Percentiles rank a stretch among this genome's conserved stretches.
phyloP scores from a whole-genome alignment of 2,888 invertebrate species.

The Aspidapion aeneum region DNA sequence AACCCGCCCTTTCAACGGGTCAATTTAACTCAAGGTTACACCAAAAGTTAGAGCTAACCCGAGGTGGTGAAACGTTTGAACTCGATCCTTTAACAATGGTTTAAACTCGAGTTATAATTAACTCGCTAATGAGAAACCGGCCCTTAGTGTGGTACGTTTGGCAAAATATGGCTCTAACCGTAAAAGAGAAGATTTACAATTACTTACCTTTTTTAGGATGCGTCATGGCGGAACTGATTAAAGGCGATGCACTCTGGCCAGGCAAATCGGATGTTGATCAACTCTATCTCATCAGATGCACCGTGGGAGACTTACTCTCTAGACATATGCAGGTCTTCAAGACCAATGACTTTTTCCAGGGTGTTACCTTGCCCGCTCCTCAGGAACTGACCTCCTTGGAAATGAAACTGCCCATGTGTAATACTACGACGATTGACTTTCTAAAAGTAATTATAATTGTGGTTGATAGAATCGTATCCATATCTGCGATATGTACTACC shows the following conservation, averaged over 20 bases:
- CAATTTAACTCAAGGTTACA: too few species aligned
- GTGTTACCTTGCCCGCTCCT: conserved; percentile 89
- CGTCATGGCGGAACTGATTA: conserved; percentile 81
- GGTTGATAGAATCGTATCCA: not conserved
- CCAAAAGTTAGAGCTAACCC: too few species aligned
- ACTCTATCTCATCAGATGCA: conserved; percentile 90
- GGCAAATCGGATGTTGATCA: conserved; percentile 99
- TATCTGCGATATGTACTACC: not conserved
- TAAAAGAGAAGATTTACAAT: too few species aligned
- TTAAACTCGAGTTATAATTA: too few species aligned
- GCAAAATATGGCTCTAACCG: too few species aligned
- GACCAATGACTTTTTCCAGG: conserved; percentile 88
- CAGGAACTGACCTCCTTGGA: conserved; percentile 82
- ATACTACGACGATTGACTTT: conserved; percentile 74
- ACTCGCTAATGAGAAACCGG: too few species aligned
- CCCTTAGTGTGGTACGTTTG: too few species aligned
- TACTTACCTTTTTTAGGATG: conserved; percentile 61
- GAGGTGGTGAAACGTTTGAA: too few species aligned
- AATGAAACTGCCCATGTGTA: conserved; percentile 76
- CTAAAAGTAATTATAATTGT: conserved; percentile 61
- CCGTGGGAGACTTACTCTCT: conserved; percentile 89
- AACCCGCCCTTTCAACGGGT: too few species aligned
- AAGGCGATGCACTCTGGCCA: conserved; percentile 95
- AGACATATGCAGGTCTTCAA: conserved; percentile 96
- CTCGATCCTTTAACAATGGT: too few species aligned